Base-by-base conservation (phyloP, 2,888 invertebrate species). In the Drosophila recens region DNA sequence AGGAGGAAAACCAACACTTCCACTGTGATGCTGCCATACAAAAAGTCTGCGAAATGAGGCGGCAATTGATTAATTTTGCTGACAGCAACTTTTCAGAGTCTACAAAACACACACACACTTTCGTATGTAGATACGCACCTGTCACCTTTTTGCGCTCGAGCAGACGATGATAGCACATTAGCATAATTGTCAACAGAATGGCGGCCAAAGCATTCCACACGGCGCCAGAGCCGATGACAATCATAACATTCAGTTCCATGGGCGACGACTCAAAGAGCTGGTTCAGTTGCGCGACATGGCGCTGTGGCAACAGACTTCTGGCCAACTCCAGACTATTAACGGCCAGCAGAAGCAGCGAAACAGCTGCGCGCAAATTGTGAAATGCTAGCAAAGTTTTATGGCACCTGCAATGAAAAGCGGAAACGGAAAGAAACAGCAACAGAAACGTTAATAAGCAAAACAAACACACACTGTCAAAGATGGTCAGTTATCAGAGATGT, bases 341-440 rank as follows among this genome's bases (percentile, higher is more conserved):
- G 67, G 90, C 82, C 74, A 93, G 74, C 62, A 93, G 71, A 11
- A 91, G 79, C 59, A 93, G 71, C 70, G 88, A 90, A 65, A 90
- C 75, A 65, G 90, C 87, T 57, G 92, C 91, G 56, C 92, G 91
- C 78, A 90, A 80, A 90, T 92, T 93, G 85, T 93, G 92, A 81
- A 92, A 92, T 80, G 88, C 89, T 71, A 92, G 82, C 83, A 92
- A 84, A 76, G 90, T 90, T 82, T 83, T 89, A 82, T 91, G 90
- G 78, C 88, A 86, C 75, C 91, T 91, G 87, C 49, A 80, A 75
- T 42, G 42, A 57, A 51, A 57, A 67, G 36, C 53, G 51, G 42
- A 66, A 73, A 64, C 43, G 61, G 69, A 64, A 33, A 36, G 42
- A 23, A 74, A 57, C 10, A 69, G 11, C 17, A 23, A 62, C 43